Conservation (phyloP, 2,113 vertebrate genomes). For the Crypturellus undulatus region DNA sequence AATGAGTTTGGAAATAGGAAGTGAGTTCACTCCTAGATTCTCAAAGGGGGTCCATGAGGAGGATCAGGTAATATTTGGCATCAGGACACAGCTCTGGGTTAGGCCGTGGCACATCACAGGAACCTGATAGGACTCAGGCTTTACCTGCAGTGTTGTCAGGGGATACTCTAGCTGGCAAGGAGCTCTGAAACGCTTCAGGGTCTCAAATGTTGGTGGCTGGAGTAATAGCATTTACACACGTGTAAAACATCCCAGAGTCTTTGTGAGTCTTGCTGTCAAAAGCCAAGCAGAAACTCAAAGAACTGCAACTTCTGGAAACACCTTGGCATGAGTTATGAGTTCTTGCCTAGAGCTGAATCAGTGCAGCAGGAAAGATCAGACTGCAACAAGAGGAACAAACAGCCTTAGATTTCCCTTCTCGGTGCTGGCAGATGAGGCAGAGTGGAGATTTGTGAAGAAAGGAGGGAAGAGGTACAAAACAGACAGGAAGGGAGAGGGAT, state of each 20-base stretch:
- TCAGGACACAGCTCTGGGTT: fast-evolving
- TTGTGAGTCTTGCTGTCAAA: background rate
- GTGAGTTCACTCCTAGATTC: background rate
- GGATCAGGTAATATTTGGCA: background rate
- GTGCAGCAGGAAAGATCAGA: background rate
- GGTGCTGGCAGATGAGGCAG: background rate
- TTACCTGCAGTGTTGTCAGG: background rate
- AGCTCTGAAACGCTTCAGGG: background rate
- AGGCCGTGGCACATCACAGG: background rate
- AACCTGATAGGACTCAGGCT: fast-evolving
- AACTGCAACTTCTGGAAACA: background rate
- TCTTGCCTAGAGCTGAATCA: background rate
- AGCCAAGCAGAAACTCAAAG: background rate
- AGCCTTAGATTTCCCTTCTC: background rate
- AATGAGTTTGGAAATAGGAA: fast-evolving
- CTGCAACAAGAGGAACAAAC: background rate
- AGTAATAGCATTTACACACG: fast-evolving
- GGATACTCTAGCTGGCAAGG: background rate
- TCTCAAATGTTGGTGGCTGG: background rate
- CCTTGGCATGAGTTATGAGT: background rate
- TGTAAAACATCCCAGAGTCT: background rate
- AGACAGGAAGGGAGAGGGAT: background rate
- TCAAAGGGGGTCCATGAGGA: background rate
- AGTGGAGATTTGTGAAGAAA: background rate
- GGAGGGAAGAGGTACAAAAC: background rate